A percentile compares a stretch with the other conserved stretches of the same genome.
Conservation (phyloP, 2,797 vertebrate species). For the Sebastes melanostomus region DNA sequence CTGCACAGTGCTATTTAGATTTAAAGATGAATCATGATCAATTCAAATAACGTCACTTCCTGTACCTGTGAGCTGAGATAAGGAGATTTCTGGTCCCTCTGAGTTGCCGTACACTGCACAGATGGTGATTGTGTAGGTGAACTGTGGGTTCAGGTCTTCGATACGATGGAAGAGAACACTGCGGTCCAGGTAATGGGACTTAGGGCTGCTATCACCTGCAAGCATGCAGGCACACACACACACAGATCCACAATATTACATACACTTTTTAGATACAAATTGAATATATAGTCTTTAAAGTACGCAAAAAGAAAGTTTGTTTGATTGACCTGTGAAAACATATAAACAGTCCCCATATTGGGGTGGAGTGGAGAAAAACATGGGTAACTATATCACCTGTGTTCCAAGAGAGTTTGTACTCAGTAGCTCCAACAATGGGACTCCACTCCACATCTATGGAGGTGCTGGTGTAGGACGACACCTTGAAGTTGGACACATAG, state of each 20-base stretch:
- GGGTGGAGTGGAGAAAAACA: background rate
- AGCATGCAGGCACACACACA: background rate
- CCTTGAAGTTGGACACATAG: slow-evolving; percentile 90
- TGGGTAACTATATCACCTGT: slow-evolving; percentile 60
- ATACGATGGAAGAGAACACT: slow-evolving; percentile 77
- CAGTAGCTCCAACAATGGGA: slow-evolving; percentile 85
- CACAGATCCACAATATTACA: background rate
- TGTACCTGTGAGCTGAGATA: slow-evolving; percentile 88
- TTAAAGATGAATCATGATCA: slow-evolving; percentile 24
- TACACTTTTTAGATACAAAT: background rate
- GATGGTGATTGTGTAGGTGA: slow-evolving; percentile 82
- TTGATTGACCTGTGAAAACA: background rate
- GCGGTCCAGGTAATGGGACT: slow-evolving; percentile 81
- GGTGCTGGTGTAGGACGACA: slow-evolving; percentile 83
- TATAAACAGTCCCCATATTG: background rate
- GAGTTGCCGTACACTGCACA: slow-evolving; percentile 83
- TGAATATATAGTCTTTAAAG: background rate
- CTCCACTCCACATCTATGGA: slow-evolving; percentile 88
- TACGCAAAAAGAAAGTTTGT: background rate
- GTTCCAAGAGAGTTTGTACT: slow-evolving; percentile 89
- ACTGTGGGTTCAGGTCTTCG: slow-evolving; percentile 77
- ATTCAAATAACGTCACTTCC: background rate
- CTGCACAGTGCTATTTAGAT: slow-evolving; percentile 40
- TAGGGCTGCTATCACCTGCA: slow-evolving; percentile 68
- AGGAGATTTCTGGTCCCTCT: slow-evolving; percentile 86